Conservation (phyloP, 2,797 vertebrate genomes). For the Melopsittacus undulatus region DNA sequence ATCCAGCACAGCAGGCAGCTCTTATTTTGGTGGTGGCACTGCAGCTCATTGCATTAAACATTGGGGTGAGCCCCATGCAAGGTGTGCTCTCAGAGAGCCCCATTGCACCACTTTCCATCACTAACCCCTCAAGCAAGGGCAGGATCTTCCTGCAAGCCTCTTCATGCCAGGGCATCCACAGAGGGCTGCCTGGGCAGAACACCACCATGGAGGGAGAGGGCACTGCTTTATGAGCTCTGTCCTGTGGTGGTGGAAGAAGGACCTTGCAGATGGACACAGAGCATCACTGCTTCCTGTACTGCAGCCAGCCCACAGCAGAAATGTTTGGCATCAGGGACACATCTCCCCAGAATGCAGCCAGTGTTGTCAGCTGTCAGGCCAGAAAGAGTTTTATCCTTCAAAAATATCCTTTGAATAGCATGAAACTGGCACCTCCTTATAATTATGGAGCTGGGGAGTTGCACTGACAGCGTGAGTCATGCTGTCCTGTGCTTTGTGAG, state of each 20-base stretch:
- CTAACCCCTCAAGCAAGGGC: background rate
- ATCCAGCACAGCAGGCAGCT: background rate
- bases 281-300: background rate
- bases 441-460: background rate
- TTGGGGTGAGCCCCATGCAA: background rate
- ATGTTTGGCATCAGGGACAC: rapidly evolving
- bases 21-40: rapidly evolving
- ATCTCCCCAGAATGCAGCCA: rapidly evolving
- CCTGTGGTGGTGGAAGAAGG: background rate
- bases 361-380: background rate
- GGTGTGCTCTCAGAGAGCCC: background rate
- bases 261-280: background rate
- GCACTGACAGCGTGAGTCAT: background rate
- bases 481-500: background rate
- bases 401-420: background rate
- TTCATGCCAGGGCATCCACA: background rate
- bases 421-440: background rate
- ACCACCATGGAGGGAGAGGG: background rate
- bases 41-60: rapidly evolving
- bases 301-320: background rate
- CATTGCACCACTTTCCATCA: rapidly evolving
- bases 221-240: rapidly evolving
- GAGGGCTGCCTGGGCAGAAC: background rate
- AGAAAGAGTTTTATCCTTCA: background rate
- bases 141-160: background rate